Evolutionary conservation across 2,888 invertebrate genomes (phyloP).

Genomic region (Cacoxenus indagator): DNA sequence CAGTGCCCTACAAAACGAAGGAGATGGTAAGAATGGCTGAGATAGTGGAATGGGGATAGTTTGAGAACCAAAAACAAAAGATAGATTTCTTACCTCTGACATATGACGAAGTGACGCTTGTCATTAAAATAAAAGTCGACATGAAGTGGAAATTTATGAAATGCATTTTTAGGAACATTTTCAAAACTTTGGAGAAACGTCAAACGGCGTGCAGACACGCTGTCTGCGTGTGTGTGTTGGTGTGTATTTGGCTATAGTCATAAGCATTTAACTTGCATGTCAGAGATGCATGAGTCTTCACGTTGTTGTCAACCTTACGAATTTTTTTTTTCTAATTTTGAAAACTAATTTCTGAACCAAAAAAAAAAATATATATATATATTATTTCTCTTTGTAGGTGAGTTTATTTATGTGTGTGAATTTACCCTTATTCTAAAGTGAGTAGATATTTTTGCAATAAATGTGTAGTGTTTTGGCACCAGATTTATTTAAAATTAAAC

Average conservation of each 20-base stretch:
- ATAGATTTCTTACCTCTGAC: constrained; percentile 6
- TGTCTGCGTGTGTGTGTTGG: neutral
- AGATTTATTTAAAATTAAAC: neutral
- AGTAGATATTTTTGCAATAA: neutral
- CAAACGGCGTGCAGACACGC: neutral
- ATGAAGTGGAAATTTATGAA: constrained; percentile 12
- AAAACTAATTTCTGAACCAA: neutral
- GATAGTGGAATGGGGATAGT: too few species aligned
- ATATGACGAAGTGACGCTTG: neutral
- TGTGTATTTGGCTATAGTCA: neutral
- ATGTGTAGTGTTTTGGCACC: neutral
- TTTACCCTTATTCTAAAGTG: neutral
- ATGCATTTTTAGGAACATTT: constrained; percentile 8
- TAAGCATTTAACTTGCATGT: neutral
- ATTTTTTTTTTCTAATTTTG: neutral
- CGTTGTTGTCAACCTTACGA: neutral
- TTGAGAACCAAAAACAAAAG: neutral
- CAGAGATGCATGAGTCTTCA: neutral
- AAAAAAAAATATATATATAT: neutral
- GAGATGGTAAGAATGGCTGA: neutral
- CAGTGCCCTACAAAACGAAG: neutral
- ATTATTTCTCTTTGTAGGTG: constrained; percentile 13
- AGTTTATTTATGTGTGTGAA: neutral
- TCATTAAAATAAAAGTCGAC: neutral
- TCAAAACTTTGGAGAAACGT: constrained; percentile 18